A percentile compares a stretch with the other conserved stretches of the same genome.
These are phyloP conservation scores for Hippasteria phrygiana DNA, from an alignment of 53 echinoderm and acorn worm genomes.

Conservation along the genomic window DNA sequence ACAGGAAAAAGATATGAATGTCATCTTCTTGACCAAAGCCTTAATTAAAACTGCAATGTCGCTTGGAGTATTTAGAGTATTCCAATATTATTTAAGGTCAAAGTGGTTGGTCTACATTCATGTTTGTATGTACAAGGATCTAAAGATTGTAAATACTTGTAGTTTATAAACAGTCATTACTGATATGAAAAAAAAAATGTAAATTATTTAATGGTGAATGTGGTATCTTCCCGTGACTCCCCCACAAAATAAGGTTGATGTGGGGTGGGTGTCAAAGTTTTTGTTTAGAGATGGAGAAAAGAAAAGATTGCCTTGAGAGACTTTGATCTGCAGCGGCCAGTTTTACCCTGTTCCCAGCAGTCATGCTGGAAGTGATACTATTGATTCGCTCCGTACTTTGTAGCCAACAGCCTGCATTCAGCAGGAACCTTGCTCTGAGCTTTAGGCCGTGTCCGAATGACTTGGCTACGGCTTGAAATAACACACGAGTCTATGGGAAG, in stretches of 20 bases:
- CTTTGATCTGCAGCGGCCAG: too few relatives aligned
- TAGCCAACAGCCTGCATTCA: too few relatives aligned
- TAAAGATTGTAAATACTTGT: conserved; percentile 61
- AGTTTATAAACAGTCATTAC: conserved; percentile 55
- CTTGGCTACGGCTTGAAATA: too few relatives aligned
- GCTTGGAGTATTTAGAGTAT: conserved; percentile 29
- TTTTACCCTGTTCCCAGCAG: too few relatives aligned
- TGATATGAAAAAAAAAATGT: conserved; percentile 28
- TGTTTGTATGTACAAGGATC: conserved; percentile 45
- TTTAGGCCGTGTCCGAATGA: too few relatives aligned
- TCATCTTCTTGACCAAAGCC: conserved; percentile 49
- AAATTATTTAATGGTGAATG: conserved; percentile 66
- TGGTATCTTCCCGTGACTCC: conserved; percentile 53
- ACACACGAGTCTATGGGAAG: too few relatives aligned
- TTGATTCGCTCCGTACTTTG: too few relatives aligned
- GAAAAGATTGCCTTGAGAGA: too few relatives aligned
- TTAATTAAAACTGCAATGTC: conserved; percentile 54
- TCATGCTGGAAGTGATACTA: too few relatives aligned
- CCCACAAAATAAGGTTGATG: not conserved
- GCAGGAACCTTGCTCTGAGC: too few relatives aligned
- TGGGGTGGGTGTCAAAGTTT: not conserved
- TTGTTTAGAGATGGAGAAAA: too few relatives aligned
- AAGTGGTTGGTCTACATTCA: not conserved
- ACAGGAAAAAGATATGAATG: not conserved
- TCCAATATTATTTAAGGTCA: conserved; percentile 21